Evolutionary conservation across 1,140 invertebrate genomes (phyloP).

Genomic region (Philopotamus ludificatus): DNA sequence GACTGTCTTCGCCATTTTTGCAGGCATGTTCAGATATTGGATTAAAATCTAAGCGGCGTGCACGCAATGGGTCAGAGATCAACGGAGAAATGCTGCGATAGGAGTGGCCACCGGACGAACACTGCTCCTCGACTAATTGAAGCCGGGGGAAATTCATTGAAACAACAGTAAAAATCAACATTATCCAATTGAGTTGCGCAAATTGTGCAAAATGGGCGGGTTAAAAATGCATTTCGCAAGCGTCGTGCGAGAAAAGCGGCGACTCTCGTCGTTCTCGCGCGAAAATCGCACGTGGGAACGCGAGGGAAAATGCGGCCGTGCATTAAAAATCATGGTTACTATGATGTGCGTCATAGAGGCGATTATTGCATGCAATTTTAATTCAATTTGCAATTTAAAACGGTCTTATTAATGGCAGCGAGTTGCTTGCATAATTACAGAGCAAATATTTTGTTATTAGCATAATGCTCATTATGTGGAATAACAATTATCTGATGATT

Average conservation of each 20-base stretch:
- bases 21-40: neutral
- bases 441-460: constrained; percentile 4
- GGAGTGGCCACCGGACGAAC: neutral
- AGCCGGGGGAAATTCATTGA: too few relatives aligned
- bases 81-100: constrained; percentile 17
- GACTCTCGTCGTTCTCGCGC: neutral
- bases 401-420: too few relatives aligned
- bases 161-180: too few relatives aligned
- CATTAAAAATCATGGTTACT: too few relatives aligned
- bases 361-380: neutral
- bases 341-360: neutral
- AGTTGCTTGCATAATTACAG: constrained; percentile 3
- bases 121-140: too few relatives aligned
- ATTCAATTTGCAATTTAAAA: neutral
- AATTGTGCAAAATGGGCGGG: too few relatives aligned
- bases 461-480: neutral
- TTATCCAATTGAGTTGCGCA: too few relatives aligned
- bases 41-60: neutral
- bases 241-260: neutral
- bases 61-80: constrained; percentile 18
- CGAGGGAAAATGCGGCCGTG: neutral
- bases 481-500: neutral
- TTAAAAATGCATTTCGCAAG: too few relatives aligned
- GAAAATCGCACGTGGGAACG: neutral
- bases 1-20: constrained; percentile 14